Evolutionary conservation across 2,797 vertebrate species (phyloP), one percentile per base, ranked within the genome.

Genomic region (Lateolabrax maculatus): DNA sequence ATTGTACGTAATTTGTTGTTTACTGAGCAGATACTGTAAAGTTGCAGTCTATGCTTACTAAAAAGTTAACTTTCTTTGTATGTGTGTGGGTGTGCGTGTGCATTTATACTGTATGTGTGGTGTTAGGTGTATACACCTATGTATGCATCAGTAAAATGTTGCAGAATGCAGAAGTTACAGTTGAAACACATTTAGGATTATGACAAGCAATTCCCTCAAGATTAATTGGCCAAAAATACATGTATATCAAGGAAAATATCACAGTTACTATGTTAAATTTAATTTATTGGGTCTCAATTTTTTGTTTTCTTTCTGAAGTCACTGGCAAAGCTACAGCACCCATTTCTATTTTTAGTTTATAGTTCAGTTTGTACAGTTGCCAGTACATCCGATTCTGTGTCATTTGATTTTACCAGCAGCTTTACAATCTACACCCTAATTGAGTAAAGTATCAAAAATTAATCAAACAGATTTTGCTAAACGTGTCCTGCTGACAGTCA

Each of bases 321-420:
- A 52, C 61, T 77, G 73, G 84, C 82, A 82, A 15, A 84, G 75
- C 46, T 36, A 21, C 63, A 75, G 57, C 29, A 0, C 49, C 71
- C 37, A 61, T 76, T 71, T 67, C 52, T 82, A 53, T 76, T 27
- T 58, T 75, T 48, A 83, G 75, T 74, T 66, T 75, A 71, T 52
- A 5, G 3, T 52, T 56, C 53, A 63, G 83, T 77, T 83, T 87
- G 83, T 66, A 66, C 65, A 74, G 36, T 62, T 77, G 79, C 71
- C 80, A 71, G 66, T 71, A 41, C 56, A 62, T 82, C 76, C 81
- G 76, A 87, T 83, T 76, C 58, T 43, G 52, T 63, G 34, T 58
- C 62, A 31, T 79, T 79, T 76, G 43, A 84, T 85, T 84, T 75
- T 13, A 75, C 36, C 23, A 44, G 53, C 61, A 75, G 69, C 62